Percentiles rank a stretch among this genome's conserved stretches.
Evolutionary conservation across 2,797 vertebrate genomes (phyloP).

Genomic region (Rhynchotus rufescens): DNA sequence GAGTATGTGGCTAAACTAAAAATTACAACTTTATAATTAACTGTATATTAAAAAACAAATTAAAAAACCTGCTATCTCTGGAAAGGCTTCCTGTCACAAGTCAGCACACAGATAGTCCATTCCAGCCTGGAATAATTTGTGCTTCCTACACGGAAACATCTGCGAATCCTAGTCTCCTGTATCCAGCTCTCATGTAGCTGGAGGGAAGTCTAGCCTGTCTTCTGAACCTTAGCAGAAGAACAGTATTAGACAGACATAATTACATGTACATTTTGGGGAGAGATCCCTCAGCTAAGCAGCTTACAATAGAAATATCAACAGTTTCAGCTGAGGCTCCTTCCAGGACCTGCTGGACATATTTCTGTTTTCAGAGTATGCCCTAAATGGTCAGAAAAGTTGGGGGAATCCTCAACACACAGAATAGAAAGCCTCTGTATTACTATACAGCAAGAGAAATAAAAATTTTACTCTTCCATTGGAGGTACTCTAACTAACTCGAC

Average conservation of each 20-base stretch:
- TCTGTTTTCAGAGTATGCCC: neutral
- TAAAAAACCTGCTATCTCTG: neutral
- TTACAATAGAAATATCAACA: neutral
- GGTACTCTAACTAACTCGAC: neutral
- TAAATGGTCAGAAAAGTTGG: neutral
- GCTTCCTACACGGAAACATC: neutral
- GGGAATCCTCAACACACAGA: neutral
- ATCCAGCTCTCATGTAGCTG: neutral
- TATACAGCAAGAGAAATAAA: neutral
- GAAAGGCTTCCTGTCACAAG: neutral
- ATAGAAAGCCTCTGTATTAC: neutral
- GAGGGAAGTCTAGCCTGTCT: neutral
- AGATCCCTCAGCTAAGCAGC: neutral
- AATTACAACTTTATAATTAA: slow-evolving; percentile 20
- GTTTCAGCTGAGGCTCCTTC: neutral
- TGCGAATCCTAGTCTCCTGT: neutral
- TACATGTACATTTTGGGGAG: neutral
- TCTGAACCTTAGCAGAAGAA: neutral
- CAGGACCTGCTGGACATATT: neutral
- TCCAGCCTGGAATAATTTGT: neutral
- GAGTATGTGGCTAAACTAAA: neutral
- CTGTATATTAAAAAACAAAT: neutral
- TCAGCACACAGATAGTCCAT: neutral
- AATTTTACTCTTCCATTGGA: neutral
- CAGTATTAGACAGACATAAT: neutral